Conservation (phyloP, 1,140 invertebrate genomes). For the Wasmannia auropunctata region DNA sequence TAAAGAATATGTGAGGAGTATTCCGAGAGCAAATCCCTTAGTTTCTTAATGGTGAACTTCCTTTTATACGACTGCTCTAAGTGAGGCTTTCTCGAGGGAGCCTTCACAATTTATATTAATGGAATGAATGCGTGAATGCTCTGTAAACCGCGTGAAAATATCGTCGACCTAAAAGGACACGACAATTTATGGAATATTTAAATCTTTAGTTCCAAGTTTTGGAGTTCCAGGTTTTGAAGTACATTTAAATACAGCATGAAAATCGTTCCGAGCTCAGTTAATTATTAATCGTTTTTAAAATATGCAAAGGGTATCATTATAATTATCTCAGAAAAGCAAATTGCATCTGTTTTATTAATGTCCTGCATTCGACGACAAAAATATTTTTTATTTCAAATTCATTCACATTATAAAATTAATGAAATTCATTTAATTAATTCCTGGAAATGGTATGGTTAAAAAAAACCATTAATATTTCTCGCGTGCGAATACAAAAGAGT, state of each 20-base stretch:
- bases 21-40: constrained; percentile 44
- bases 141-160: constrained; percentile 36
- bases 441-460: neutral
- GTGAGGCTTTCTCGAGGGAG: constrained; percentile 50
- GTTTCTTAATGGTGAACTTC: constrained; percentile 58
- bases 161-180: neutral
- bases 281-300: constrained; percentile 6
- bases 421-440: constrained; percentile 45
- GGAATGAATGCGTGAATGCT: constrained; percentile 56
- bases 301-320: neutral
- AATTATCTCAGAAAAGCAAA: neutral
- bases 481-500: constrained; percentile 25
- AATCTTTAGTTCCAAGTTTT: neutral
- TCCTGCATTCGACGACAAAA: neutral
- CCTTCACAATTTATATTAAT: constrained; percentile 69
- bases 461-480: constrained; percentile 43
- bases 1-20: constrained; percentile 43
- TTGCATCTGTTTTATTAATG: neutral
- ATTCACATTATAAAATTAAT: constrained; percentile 31
- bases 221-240: neutral
- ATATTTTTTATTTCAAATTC: neutral
- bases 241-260: neutral
- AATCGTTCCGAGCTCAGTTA: neutral
- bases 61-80: constrained; percentile 53
- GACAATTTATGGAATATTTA: constrained; percentile 20